Base-by-base conservation (phyloP, 1,140 invertebrate genomes). In the Neodiprion pinetum region DNA sequence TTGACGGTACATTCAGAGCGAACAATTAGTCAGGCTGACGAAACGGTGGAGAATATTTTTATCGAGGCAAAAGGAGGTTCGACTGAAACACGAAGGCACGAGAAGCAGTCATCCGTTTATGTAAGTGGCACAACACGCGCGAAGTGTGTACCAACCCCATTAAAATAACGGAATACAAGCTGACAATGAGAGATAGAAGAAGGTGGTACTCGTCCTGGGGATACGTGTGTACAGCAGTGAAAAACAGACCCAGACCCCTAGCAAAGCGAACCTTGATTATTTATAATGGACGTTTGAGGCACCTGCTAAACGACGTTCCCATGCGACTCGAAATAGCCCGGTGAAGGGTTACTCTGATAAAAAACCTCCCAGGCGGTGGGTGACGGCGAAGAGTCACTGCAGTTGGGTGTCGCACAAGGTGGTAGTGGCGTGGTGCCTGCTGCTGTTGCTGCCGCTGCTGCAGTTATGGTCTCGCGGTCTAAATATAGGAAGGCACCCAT, bases 401-500 rank as follows among this genome's bases (percentile, higher is more conserved):
- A 40, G 28, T 40, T 40, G 28, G 28, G 4, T 61, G 53, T 61
- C 53, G 11, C 53, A 61, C n/a, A 40, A 40, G 28, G 28, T 40
- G 28, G 28, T 40, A 5, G 28, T 40, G 28, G 28, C 28, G 28
- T 61, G 53, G n/a, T 61, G 53, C 53, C 53, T 40, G 53, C 11
- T 17, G 50, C 50, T 11, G 50, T 53, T 53, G 50, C 10, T 11
- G 50, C 50, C 1, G 10, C 10, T 11, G 53, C 53, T 17, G 53
- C 53, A 17, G 11, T 14, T 14, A 17, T 61, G 28, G 28, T 40
- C 28, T 5, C 28, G 28, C n/a, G 28, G 53, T 61, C 53, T 61
- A 61, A 61, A 61, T 61, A 61, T 61, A 61, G n/a, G n/a, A 17
- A 61, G 53, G 53, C 53, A 61, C 53, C 53, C 53, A 61, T 61